Evolutionary conservation across 2,888 invertebrate species (phyloP), one percentile per base, ranked within the genome.

Genomic region (Chloroclysta siterata): DNA sequence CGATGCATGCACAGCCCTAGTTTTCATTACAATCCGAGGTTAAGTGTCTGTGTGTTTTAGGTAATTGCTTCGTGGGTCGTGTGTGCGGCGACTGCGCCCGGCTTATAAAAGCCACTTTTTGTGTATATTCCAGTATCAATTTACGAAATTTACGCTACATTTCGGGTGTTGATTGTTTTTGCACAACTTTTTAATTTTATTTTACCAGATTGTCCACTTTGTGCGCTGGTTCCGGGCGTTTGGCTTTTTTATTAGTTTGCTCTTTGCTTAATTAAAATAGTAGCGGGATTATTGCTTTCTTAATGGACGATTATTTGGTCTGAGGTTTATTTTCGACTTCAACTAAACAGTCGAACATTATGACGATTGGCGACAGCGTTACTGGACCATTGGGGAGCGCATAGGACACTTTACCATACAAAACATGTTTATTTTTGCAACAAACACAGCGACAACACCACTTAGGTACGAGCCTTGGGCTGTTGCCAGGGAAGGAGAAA

Each of bases 11-110:
- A 39, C 63, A 56, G 53, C 63, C 56, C 66, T 78, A 76, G 88
- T 88, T 87, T 91, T 90, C 91, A 92, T 91, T 90, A 90, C 88
- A 87, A 88, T 86, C 90, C 83, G 86, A 88, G 89, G 88, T 87
- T 87, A 88, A 86, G 85, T 82, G 87, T 80, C 84, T 90, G 89
- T 89, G 88, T 90, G 86, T 85, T 89, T 85, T 86, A 83, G 84
- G 81, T 91, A 92, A 92, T 92, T 90, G 90, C 81, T 78, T 80
- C 88, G 88, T 89, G 92, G 83, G 78, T 80, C 89, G 89, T 90
- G 92, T 81, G 74, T 69, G 76, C 72, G 70, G 57, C 59, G 72
- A 70, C 74, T 71, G 72, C 70, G 70, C 69, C 68, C 76, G 81
- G 86, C 89, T 91, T 90, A 85, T 71, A 68, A 75, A 67, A 65